Base-by-base conservation (phyloP, 2,888 invertebrate species). In the Drosophila algonquin region DNA sequence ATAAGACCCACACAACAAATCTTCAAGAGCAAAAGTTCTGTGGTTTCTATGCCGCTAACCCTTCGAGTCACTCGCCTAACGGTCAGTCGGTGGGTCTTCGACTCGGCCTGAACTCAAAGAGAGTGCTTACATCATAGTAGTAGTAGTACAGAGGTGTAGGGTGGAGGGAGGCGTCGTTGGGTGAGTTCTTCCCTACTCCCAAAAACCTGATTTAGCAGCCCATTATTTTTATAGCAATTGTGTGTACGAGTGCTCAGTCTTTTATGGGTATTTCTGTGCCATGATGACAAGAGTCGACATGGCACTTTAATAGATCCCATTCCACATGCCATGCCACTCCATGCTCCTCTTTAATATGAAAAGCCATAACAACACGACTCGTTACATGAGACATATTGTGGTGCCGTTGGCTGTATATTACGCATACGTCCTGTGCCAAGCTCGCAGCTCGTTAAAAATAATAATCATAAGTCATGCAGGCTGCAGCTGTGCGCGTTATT, bases 251-350 rank as follows among this genome's bases (percentile, higher is more conserved):
- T 55, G 46, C 35, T 40, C 40, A 40, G 40, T 40, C 67, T 50
- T 84, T 81, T 78, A 83, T 76, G 77, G 55, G 51, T 52, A 52
- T 72, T 73, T 69, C 67, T 64, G 55, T 73, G 63, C 57, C 74
- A 73, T 87, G 85, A 67, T 83, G 85, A 67, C 85, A 76, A 81
- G 87, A 87, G 78, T 16, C 62, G 55, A 54, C 73, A 46, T 61
- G 77, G 68, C 76, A 58, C 59, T 79, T 84, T 70, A 55, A 71
- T 63, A 81, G 81, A 85, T 78, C 80, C 24, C 24, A 24, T 24
- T 24, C 24, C 24, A 24, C 4, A 21, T 21, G 21, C 21, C 21
- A 21, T 21, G 21, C 21, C 21, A 3, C 3, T 21, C 3, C 21
- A 21, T 24, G 24, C 24, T 24, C 5, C 24, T 24, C 24, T 64